Evolutionary conservation across 2,113 vertebrate species (phyloP), one percentile per base, ranked within the genome.

Genomic region (Syngnathus floridae): DNA sequence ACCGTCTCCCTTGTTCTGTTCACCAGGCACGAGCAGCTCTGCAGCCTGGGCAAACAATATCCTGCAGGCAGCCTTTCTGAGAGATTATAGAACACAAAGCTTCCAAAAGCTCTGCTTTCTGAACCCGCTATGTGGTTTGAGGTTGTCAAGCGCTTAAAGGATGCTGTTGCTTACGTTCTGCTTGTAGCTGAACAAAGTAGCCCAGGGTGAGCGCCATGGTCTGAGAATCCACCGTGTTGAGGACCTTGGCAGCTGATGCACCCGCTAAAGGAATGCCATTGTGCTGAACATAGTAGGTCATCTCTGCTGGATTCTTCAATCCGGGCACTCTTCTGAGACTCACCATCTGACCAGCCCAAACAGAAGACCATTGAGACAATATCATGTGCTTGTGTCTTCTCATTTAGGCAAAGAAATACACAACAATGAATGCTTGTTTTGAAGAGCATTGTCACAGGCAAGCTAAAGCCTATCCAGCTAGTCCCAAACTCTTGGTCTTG

Each of bases 221-320:
- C 82, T 99, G 97, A 13, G 97, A 97, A 79, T 99, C 96, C 76
- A 99, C 91, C 0, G 95, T 99, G 84, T 94, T 99, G 80, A 99
- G 82, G 75, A 95, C 92, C 83, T 99, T 99, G 84, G 97, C 97
- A 11, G 95, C 93, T 11, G 92, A 93, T 0, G 94, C 93, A 21
- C 97, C 97, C 40, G 90, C 70, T 78, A 99, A 74, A 49, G 95
- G 94, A 35, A 89, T 82, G 59, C 95, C 93, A 0, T 94, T 94
- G 84, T 93, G 90, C 49, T 96, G 88, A 6, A 94, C 92, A 14
- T 98, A 99, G 83, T 98, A 98, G 2, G 94, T 99, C 87, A 99
- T 91, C 80, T 97, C 95, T 11, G 93, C 94, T 0, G 93, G 95
- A 79, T 95, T 95, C 88, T 94, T 98, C 5, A 90, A 83, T 66